phyloP scores from a whole-genome alignment of 2,888 invertebrate species.

The Drosophila sordidula region DNA sequence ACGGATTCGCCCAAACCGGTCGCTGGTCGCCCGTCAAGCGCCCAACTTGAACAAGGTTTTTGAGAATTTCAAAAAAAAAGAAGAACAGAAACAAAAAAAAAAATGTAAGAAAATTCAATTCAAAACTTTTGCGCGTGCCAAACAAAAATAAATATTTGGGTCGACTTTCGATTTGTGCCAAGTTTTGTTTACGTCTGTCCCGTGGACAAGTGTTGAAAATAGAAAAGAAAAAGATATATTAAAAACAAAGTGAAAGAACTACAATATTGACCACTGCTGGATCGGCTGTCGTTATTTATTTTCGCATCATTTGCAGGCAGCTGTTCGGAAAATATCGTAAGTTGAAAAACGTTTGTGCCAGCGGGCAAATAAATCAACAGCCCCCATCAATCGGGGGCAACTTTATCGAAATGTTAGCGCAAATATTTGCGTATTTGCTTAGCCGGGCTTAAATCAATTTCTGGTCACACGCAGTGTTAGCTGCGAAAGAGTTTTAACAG shows the following conservation, averaged over 20 bases:
- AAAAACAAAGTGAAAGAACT: conserved; percentile 15
- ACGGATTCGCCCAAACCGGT: conserved; percentile 68
- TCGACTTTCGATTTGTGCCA: conserved; percentile 31
- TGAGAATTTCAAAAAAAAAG: conserved; percentile 15
- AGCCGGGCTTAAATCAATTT: conserved; percentile 29
- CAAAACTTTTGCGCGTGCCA: conserved; percentile 15
- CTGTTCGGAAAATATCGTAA: conserved; percentile 42
- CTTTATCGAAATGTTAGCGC: conserved; percentile 32
- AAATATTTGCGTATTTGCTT: conserved; percentile 41
- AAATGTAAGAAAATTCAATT: background rate
- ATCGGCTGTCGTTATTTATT: conserved; percentile 29
- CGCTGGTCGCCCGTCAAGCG: conserved; percentile 35
- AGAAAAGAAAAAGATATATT: conserved; percentile 1
- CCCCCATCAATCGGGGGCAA: conserved; percentile 22
- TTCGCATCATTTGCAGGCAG: conserved; percentile 37
- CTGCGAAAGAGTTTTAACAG: conserved; percentile 2
- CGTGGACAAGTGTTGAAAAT: conserved; percentile 39
- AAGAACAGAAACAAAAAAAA: conserved; percentile 5
- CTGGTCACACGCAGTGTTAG: background rate
- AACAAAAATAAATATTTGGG: conserved; percentile 28
- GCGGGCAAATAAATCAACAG: conserved; percentile 41
- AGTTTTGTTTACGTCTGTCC: conserved; percentile 29
- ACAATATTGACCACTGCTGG: conserved; percentile 2
- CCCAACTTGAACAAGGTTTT: conserved; percentile 9
- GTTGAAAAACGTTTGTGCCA: conserved; percentile 36